Conservation (phyloP, 2,888 invertebrate species). For the Agonopterix alstromeriana region DNA sequence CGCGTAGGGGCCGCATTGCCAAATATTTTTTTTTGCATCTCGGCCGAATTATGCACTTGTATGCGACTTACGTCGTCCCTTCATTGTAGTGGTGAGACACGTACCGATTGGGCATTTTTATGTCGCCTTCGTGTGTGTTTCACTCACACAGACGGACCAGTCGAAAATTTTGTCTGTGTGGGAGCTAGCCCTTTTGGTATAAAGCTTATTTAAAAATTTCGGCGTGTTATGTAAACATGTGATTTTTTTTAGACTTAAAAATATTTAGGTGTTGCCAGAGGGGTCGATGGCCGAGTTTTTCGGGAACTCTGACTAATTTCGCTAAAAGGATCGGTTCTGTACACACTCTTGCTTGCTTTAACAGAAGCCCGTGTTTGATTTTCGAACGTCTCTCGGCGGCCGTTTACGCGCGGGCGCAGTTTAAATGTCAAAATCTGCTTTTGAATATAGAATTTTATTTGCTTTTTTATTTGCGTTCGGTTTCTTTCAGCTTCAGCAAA, state of each 20-base stretch:
- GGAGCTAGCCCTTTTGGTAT: constrained; percentile 52
- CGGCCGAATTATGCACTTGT: constrained; percentile 78
- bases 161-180: constrained; percentile 64
- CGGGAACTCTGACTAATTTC: constrained; percentile 73
- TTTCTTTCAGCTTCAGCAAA: neutral
- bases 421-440: constrained; percentile 21
- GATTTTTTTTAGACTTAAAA: constrained; percentile 55
- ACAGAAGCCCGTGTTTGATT: constrained; percentile 36
- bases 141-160: constrained; percentile 52
- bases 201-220: constrained; percentile 64
- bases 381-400: constrained; percentile 24
- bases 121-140: constrained; percentile 54
- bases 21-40: constrained; percentile 77
- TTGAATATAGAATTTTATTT: constrained; percentile 2
- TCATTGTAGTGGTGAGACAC: constrained; percentile 75
- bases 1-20: constrained; percentile 77
- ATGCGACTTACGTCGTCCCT: constrained; percentile 76
- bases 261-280: constrained; percentile 67
- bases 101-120: constrained; percentile 72
- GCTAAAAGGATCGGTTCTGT: constrained; percentile 51
- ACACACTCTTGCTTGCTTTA: constrained; percentile 24
- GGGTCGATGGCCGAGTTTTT: constrained; percentile 67
- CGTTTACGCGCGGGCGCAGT: constrained; percentile 10
- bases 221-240: constrained; percentile 71
- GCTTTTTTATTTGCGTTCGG: neutral